Evolutionary conservation across 2,113 vertebrate species (phyloP), one percentile per base, ranked within the genome.

Genomic region (Pongo pygmaeus): DNA sequence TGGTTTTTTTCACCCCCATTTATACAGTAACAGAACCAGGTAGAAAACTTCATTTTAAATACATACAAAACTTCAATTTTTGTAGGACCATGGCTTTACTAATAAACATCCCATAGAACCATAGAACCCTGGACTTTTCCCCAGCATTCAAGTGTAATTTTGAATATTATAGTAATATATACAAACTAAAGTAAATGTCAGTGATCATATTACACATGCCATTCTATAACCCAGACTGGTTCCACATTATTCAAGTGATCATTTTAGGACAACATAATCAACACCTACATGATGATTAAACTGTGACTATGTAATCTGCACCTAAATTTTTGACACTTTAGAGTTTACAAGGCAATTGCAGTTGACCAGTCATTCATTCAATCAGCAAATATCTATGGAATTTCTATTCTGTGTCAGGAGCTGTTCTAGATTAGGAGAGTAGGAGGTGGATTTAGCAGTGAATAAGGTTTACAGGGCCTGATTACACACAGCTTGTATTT

Each of bases 1-100:
- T 8, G 64, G 43, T 55, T 14, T 92, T 3, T 95, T 50, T 48
- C 1, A 35, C 16, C 16, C 67, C 92, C 55, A 89, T 91, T 98
- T 91, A 95, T 79, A 95, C 81, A 88, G 12, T 69, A 95, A 98
- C 11, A 96, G 97, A 94, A 97, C 23, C 52, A 91, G 84, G 32
- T 84, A 95, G 64, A 93, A 81, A 43, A 78, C 55, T 92, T 89
- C 88, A 72, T 6, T 88, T 94, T 94, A 94, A 95, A 0, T 87
- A 57, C 2, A 27, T 3, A 23, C 78, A 80, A 93, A 84, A 5
- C 38, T 84, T 93, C 17, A 27, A 87, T 57, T 84, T 96, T 96
- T 89, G 10, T 57, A 93, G 92, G 52, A 50, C 64, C 30, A 50
- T 72, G 80, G 17, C 9, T 92, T 97, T 87, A 80, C 40, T 78